A percentile compares a stretch with the other conserved stretches of the same genome.
These are phyloP conservation scores for Calameuta pallipes DNA, from an alignment of 2,888 invertebrate species.

Conservation along the genomic window DNA sequence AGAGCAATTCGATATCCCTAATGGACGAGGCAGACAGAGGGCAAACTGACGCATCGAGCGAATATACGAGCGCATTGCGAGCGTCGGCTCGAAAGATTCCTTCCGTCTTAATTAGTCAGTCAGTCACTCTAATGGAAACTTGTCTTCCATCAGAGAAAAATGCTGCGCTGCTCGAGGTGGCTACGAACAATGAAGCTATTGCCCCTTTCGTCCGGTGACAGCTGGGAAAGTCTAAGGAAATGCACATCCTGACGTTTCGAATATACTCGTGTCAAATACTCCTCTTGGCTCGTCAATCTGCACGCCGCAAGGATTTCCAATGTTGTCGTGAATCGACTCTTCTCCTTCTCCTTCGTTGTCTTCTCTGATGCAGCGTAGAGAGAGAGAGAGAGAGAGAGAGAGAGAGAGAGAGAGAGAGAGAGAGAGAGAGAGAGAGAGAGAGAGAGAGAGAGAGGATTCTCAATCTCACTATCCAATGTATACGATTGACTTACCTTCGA, in stretches of 20 bases:
- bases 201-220: too few relatives aligned
- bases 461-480: too few relatives aligned
- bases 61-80: background rate
- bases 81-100: background rate
- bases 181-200: too few relatives aligned
- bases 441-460: background rate
- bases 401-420: background rate
- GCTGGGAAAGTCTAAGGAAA: too few relatives aligned
- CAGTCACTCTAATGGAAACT: slow-evolving; percentile 56
- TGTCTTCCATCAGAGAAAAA: slow-evolving; percentile 1
- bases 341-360: slow-evolving; percentile 1
- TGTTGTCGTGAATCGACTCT: background rate
- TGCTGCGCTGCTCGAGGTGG: background rate
- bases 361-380: background rate
- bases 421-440: too few relatives aligned
- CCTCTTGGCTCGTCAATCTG: background rate
- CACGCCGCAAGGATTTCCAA: background rate
- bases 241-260: background rate
- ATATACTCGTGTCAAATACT: background rate
- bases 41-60: background rate
- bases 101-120: slow-evolving; percentile 46
- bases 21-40: slow-evolving; percentile 42
- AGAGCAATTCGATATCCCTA: slow-evolving; percentile 52
- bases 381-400: too few relatives aligned
- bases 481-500: too few relatives aligned